Evolutionary conservation across 1,140 invertebrate genomes (phyloP).

Genomic region (Papilio glaucus): DNA sequence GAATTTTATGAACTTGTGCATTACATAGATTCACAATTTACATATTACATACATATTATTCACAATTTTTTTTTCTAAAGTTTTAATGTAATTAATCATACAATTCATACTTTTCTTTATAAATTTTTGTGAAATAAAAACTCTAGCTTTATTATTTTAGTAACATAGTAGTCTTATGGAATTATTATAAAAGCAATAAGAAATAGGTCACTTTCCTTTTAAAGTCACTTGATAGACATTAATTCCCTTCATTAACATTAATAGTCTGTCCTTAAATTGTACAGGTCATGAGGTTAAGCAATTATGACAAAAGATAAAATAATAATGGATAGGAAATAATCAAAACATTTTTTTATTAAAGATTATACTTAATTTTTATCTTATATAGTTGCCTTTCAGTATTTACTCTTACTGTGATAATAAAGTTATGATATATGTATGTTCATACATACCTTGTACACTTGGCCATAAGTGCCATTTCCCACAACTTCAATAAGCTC

Average conservation of each 20-base stretch:
- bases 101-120: not conserved
- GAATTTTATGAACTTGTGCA: not conserved
- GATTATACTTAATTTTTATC: not conserved
- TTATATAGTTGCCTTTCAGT: not conserved
- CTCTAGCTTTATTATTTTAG: not conserved
- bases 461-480: conserved; percentile 99
- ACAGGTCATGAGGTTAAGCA: conserved; percentile 44
- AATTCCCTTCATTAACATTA: conserved; percentile 65
- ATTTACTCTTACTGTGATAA: not conserved
- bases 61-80: not conserved
- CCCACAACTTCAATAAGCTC: conserved; percentile 99
- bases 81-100: not conserved
- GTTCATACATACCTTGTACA: conserved; percentile 95
- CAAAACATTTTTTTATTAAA: not conserved
- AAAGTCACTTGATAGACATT: conserved; percentile 45
- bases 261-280: conserved; percentile 63
- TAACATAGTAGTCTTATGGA: not conserved
- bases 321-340: not conserved
- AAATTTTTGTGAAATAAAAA: not conserved
- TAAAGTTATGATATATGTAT: not conserved
- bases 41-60: no score
- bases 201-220: conserved; percentile 36
- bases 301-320: not conserved
- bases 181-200: not conserved
- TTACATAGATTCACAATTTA: no score